Percentiles rank a stretch among this genome's conserved stretches.
phyloP scores from a whole-genome alignment of 2,797 vertebrate genomes.

The Pristis pectinata region DNA sequence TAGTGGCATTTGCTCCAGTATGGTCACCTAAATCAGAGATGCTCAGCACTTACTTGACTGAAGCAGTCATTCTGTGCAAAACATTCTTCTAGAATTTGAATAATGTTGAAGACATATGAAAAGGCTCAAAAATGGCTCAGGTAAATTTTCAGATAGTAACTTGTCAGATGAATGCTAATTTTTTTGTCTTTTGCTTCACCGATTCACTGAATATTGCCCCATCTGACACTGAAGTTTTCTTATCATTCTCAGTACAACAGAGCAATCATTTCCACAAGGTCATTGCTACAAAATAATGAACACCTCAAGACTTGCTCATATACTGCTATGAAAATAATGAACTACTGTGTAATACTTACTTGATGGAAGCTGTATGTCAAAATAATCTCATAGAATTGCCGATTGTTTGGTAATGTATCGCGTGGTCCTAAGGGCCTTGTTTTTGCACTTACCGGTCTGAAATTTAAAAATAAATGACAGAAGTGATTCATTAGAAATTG shows the following conservation, averaged over 20 bases:
- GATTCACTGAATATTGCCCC: background rate
- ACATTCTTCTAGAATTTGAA: background rate
- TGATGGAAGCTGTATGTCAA: constrained; percentile 93
- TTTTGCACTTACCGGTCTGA: constrained; percentile 82
- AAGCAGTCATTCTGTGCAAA: too few species aligned
- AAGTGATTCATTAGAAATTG: background rate
- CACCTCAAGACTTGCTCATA: background rate
- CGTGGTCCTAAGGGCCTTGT: constrained; percentile 83
- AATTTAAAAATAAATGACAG: constrained; percentile 38
- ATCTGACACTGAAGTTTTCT: background rate
- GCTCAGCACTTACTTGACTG: background rate
- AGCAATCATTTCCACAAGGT: background rate
- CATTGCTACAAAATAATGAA: background rate
- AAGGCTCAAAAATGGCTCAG: background rate
- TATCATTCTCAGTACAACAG: background rate
- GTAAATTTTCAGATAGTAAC: background rate
- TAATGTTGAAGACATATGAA: background rate
- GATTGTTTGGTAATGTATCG: constrained; percentile 88
- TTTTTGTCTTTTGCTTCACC: background rate
- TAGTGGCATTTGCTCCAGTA: too few species aligned
- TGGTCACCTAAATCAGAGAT: background rate
- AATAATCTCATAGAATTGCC: constrained; percentile 89
- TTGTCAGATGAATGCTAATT: too few species aligned
- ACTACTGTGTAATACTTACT: constrained; percentile 54
- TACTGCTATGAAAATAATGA: background rate